Conservation (phyloP, 37 sponge, comb jelly and placozoan species). For the Spongilla lacustris region DNA sequence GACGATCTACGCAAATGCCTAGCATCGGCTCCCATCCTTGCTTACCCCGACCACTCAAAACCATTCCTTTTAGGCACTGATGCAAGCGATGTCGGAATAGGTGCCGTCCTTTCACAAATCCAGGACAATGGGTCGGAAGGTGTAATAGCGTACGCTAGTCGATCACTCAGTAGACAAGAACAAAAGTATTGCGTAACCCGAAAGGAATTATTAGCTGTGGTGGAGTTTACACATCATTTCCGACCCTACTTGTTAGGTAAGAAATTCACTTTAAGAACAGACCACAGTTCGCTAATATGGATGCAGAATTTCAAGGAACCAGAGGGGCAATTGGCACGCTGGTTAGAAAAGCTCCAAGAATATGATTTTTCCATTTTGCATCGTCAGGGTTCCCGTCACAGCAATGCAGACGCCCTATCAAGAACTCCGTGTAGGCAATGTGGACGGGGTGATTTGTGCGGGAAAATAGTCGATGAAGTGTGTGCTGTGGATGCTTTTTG, state of each 20-base stretch:
- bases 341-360: conserved; percentile 36
- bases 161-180: not conserved
- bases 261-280: not conserved
- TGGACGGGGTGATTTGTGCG: not conserved
- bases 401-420: conserved; percentile 23
- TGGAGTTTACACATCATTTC: not conserved
- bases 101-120: not conserved
- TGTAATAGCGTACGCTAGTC: conserved; percentile 1
- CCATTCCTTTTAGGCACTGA: not conserved
- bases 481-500: too few relatives aligned
- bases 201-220: not conserved
- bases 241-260: not conserved
- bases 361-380: conserved; percentile 17
- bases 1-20: conserved; percentile 31
- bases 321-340: conserved; percentile 39
- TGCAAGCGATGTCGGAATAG: not conserved
- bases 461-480: too few relatives aligned
- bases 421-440: conserved; percentile 13
- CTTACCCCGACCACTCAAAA: not conserved
- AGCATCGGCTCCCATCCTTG: not conserved
- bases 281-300: conserved; percentile 31
- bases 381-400: not conserved
- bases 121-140: not conserved
- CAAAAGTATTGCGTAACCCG: not conserved
- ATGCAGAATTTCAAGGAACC: conserved; percentile 32